These are phyloP conservation scores for Asobara japonica DNA, from an alignment of 1,140 invertebrate species.

Conservation along the genomic window DNA sequence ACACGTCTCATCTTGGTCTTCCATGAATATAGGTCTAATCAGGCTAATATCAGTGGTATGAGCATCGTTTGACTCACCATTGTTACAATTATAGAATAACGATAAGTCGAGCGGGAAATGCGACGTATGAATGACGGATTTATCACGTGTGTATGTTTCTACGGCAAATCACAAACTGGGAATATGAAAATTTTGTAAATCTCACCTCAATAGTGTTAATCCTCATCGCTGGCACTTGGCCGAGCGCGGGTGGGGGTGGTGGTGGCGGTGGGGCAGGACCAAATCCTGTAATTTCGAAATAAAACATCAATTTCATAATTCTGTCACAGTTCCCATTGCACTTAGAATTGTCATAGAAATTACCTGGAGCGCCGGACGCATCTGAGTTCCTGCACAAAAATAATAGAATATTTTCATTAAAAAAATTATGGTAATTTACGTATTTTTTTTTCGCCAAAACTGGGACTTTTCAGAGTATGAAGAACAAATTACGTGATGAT, in stretches of 20 bases:
- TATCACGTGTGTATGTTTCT: neutral
- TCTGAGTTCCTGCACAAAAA: neutral
- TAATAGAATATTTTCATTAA: neutral
- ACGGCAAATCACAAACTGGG: constrained; percentile 8
- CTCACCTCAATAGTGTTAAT: constrained; percentile 67
- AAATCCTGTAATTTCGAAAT: constrained; percentile 49
- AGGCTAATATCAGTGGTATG: too few relatives aligned
- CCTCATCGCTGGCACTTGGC: constrained; percentile 66
- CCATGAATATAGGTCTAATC: too few relatives aligned
- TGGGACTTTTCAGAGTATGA: too few relatives aligned
- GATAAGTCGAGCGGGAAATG: neutral
- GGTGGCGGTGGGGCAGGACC: constrained; percentile 60
- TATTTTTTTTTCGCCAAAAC: too few relatives aligned
- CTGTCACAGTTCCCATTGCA: neutral
- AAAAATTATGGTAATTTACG: too few relatives aligned
- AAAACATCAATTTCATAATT: neutral
- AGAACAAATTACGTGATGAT: too few relatives aligned
- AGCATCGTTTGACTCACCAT: too few relatives aligned
- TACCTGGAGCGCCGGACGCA: neutral
- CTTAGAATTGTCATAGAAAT: neutral
- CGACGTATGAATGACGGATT: neutral
- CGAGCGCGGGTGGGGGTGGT: constrained; percentile 67
- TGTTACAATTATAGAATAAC: neutral
- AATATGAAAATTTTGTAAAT: constrained; percentile 38
- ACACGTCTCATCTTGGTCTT: too few relatives aligned